These are phyloP conservation scores for Alfaro cultratus DNA, from an alignment of 2,797 vertebrate genomes.

Conservation along the genomic window DNA sequence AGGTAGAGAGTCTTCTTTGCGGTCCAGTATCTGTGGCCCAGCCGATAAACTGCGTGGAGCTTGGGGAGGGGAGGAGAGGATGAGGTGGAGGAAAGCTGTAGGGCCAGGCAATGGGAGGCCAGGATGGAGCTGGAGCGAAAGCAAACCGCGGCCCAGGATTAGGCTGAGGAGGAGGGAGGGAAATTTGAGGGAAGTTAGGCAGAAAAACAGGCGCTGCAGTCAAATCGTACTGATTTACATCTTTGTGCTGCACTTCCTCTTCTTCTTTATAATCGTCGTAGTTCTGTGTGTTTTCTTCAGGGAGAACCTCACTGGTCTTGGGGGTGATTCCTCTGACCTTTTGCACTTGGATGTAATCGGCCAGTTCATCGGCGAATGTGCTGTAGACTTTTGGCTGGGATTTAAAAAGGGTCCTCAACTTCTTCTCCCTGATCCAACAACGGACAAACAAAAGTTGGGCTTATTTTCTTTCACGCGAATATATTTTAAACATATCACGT, in stretches of 20 bases:
- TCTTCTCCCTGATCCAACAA: conserved; percentile 79
- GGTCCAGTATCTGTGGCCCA: conserved; percentile 27
- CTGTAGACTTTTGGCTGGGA: conserved; percentile 80
- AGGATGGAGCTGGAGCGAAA: conserved; percentile 16
- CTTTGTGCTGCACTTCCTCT: conserved; percentile 5
- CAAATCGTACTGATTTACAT: not conserved
- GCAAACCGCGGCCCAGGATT: conserved; percentile 35
- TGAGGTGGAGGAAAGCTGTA: conserved; percentile 42
- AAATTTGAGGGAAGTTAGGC: conserved; percentile 8
- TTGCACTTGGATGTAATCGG: conserved; percentile 86
- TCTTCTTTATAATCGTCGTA: conserved; percentile 23
- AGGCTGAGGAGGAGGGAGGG: conserved; percentile 25
- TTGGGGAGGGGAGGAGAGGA: conserved; percentile 12
- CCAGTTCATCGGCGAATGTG: conserved; percentile 87
- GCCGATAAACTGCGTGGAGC: conserved; percentile 3
- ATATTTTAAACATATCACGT: not conserved
- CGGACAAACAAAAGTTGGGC: conserved; percentile 17
- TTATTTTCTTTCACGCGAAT: not conserved
- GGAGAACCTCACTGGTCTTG: conserved; percentile 56
- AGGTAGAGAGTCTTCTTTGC: conserved; percentile 44
- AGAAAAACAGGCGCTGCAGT: conserved; percentile 1
- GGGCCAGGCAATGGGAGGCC: conserved; percentile 33
- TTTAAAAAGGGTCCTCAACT: conserved; percentile 77
- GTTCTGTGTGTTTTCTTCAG: conserved; percentile 28
- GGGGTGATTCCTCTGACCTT: conserved; percentile 82